Evolutionary conservation across 53 echinoderm and acorn worm species (phyloP).

Genomic region (Paracentrotus lividus): DNA sequence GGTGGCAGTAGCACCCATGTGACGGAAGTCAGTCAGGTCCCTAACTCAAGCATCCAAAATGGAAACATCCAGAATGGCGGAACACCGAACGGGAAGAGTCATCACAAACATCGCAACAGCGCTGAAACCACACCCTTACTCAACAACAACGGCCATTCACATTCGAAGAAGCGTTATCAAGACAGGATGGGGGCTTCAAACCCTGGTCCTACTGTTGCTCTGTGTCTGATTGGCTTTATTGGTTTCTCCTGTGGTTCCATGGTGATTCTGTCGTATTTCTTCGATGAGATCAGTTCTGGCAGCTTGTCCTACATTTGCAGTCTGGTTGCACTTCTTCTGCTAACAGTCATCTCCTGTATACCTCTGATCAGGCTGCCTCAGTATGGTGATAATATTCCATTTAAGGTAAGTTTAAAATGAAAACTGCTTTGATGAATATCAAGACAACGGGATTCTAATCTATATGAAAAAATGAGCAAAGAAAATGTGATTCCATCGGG

Average conservation of each 20-base stretch:
- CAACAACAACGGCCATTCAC: background rate
- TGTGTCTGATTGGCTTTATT: slow-evolving; percentile 35
- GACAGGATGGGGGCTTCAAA: slow-evolving; percentile 51
- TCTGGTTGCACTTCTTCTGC: slow-evolving; percentile 43
- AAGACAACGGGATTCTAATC: too few species aligned
- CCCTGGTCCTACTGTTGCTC: slow-evolving; percentile 47
- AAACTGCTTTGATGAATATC: too few species aligned
- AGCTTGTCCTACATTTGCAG: slow-evolving; percentile 68
- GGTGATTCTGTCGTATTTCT: slow-evolving; percentile 71
- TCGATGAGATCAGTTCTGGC: slow-evolving; percentile 66
- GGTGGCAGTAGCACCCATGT: slow-evolving; percentile 24
- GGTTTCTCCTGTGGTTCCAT: slow-evolving; percentile 58
- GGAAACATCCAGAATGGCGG: slow-evolving; percentile 8
- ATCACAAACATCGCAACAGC: slow-evolving; percentile 29
- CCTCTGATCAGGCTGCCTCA: slow-evolving; percentile 78
- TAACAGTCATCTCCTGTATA: slow-evolving; percentile 71
- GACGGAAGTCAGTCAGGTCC: slow-evolving; percentile 24
- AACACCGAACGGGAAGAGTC: background rate
- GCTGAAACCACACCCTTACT: slow-evolving; percentile 56
- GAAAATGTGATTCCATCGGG: too few species aligned
- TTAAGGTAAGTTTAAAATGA: slow-evolving; percentile 72
- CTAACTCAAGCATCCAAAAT: slow-evolving; percentile 9
- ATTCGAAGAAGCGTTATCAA: slow-evolving; percentile 30
- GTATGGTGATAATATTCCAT: slow-evolving; percentile 78
- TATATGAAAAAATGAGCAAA: too few species aligned